Base-by-base conservation (phyloP, 2,113 vertebrate species). In the Hoplias malabaricus region DNA sequence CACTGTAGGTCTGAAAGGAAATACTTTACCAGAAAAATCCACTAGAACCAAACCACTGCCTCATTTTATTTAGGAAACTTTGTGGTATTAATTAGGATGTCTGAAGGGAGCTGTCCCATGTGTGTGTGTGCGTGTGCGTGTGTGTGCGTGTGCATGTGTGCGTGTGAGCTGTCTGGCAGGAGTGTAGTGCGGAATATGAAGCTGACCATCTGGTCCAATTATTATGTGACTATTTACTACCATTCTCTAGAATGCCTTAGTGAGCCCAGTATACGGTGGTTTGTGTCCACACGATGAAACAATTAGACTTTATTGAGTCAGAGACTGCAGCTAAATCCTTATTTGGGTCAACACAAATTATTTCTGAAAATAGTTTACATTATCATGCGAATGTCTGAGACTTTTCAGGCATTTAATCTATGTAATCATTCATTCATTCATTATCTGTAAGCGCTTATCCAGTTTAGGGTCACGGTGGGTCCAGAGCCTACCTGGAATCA, bases 131-230 rank as follows among this genome's bases (percentile, higher is more conserved):
- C 48, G 48, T 19, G 48, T 1, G 56, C 8, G 12, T 14, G 57
- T 19, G 29, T 13, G 2, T 31, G 54, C 46, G 46, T 16, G 48
- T 21, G 48, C 14, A 7, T 3, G 16, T n/a, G 29, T 13, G 2
- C 10, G 11, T 31, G 54, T 29, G 11, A 43, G 36, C 54, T 31
- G 54, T 61, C 48, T 68, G 53, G 62, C 78, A 59, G 31, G n/a
- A 31, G 42, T 3, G 13, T 21, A 61, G 29, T 80, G 56, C 69
- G 25, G 54, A 75, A 68, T 59, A 82, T 67, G 46, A 83, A 84
- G 82, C 46, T 66, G 40, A 72, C 77, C 85, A 80, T 81, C 69
- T 89, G 81, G 29, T 29, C 46, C 38, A 31, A 74, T 77, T 63
- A 77, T n/a, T 13, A 34, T 25, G 3, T 21, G 73, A 82, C 73